Percentiles rank a stretch among this genome's conserved stretches.
Evolutionary conservation across 2,888 invertebrate genomes (phyloP).

Genomic region (Agrilus cyanescens): DNA sequence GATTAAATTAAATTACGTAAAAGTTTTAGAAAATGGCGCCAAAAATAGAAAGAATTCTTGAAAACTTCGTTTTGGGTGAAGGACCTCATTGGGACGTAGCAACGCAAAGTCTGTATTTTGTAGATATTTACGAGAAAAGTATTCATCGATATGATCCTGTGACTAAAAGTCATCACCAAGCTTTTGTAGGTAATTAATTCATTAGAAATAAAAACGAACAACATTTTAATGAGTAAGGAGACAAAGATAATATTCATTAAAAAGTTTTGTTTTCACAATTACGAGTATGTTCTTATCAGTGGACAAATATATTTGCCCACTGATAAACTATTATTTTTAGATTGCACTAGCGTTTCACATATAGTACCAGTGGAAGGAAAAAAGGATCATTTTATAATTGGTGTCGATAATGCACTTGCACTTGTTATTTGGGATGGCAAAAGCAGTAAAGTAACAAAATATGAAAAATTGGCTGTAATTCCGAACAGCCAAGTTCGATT

Average conservation of each 20-base stretch:
- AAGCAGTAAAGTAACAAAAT: slow-evolving; percentile 37
- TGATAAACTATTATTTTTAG: slow-evolving; percentile 9
- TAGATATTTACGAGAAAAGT: slow-evolving; percentile 41
- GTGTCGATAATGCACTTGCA: slow-evolving; percentile 45
- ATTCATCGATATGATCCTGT: slow-evolving; percentile 23
- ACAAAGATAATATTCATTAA: too few relatives aligned
- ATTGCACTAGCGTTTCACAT: slow-evolving; percentile 33
- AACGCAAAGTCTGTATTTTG: slow-evolving; percentile 51
- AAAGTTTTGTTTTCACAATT: too few relatives aligned
- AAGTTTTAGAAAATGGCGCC: slow-evolving; percentile 19
- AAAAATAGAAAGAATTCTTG: slow-evolving; percentile 35
- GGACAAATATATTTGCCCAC: too few relatives aligned
- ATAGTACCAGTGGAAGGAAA: slow-evolving; percentile 53
- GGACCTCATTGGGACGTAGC: slow-evolving; percentile 60
- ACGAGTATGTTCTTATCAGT: neutral
- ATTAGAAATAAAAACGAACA: too few relatives aligned
- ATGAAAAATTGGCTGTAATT: slow-evolving; percentile 43
- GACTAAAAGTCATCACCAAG: slow-evolving; percentile 21
- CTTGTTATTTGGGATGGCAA: slow-evolving; percentile 55
- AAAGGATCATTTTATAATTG: slow-evolving; percentile 50
- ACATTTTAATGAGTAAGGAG: too few relatives aligned
- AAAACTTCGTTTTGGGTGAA: slow-evolving; percentile 49
- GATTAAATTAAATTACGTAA: too few relatives aligned
- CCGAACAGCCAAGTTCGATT: slow-evolving; percentile 48
- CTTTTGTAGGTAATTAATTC: slow-evolving; percentile 20